Percentiles rank a stretch among this genome's conserved stretches.
Evolutionary conservation across 2,113 vertebrate genomes (phyloP).

Genomic region (Amazona vittata): DNA sequence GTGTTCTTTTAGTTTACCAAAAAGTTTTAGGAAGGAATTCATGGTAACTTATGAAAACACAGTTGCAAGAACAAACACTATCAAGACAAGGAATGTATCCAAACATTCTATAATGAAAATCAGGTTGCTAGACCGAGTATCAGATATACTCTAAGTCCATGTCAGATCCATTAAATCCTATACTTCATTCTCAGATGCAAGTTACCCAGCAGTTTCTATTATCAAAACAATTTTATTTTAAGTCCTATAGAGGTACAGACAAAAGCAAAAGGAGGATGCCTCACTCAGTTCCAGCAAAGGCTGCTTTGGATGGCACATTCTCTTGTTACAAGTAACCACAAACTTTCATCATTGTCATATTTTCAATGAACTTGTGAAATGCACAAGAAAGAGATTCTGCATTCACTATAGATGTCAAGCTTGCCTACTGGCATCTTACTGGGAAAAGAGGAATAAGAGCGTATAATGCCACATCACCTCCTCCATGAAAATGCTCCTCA

Average conservation of each 20-base stretch:
- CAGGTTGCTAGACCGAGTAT: neutral
- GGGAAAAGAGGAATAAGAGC: neutral
- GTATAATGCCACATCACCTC: neutral
- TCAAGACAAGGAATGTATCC: neutral
- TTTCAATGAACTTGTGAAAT: neutral
- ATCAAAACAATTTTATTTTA: neutral
- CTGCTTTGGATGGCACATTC: neutral
- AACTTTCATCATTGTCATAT: neutral
- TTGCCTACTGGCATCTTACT: neutral
- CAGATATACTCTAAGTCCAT: neutral
- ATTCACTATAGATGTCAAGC: neutral
- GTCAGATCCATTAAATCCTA: neutral
- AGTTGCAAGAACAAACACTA: neutral
- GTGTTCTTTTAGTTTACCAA: neutral
- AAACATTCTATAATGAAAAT: neutral
- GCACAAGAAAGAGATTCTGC: neutral
- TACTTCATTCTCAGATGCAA: neutral
- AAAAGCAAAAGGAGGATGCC: neutral
- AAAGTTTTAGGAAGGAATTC: neutral
- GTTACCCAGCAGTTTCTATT: neutral
- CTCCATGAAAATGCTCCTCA: neutral
- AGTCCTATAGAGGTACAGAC: neutral
- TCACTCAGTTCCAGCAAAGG: neutral
- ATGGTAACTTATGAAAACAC: neutral
- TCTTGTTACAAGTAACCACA: neutral